Evolutionary conservation across 2,797 vertebrate genomes (phyloP), one percentile per base, ranked within the genome.

Genomic region (Phalanger gymnotis): DNA sequence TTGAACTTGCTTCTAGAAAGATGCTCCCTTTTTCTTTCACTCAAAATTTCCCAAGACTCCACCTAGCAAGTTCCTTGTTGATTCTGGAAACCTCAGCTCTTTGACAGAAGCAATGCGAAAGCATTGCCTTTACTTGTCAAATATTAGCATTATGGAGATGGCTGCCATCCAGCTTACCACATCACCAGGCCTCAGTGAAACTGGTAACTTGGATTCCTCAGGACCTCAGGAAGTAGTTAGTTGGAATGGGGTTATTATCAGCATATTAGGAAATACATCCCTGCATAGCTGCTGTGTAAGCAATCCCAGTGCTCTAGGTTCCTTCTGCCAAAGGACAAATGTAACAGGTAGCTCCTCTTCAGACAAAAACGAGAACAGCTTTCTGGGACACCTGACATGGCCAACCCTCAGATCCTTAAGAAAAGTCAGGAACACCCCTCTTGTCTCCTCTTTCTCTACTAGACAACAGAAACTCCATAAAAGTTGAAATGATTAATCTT

Each of bases 71-170:
- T 92, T 98, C 22, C 94, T 97, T 28, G 93, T 90, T 87, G 98
- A 98, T 95, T 98, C 98, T 91, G 97, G 96, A 95, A 98, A 98
- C 93, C 93, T 98, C 55, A 97, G 97, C 96, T 95, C 98, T 91
- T 97, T 98, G 58, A 98, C 96, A 93, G 98, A 98, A 94, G 98
- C 97, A 92, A 98, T 98, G 2, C 98, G 98, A 31, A 98, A 98
- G 92, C 61, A 97, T 94, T 98, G 98, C 93, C 98, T 98, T 95
- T 97, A 99, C 94, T 97, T 99, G 95, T 99, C 98, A 0, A 98
- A 98, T 97, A 96, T 98, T 95, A 98, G 98, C 92, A 93, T 58
- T 89, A 98, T 96, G 58, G 98, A 98, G 57, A 93, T 96, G 73
- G 94, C 95, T 94, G 96, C 61, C 22, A 96, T 97, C 90, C 97